These are phyloP conservation scores for Pao palembangensis DNA, from an alignment of 2,113 vertebrate species.

Conservation along the genomic window DNA sequence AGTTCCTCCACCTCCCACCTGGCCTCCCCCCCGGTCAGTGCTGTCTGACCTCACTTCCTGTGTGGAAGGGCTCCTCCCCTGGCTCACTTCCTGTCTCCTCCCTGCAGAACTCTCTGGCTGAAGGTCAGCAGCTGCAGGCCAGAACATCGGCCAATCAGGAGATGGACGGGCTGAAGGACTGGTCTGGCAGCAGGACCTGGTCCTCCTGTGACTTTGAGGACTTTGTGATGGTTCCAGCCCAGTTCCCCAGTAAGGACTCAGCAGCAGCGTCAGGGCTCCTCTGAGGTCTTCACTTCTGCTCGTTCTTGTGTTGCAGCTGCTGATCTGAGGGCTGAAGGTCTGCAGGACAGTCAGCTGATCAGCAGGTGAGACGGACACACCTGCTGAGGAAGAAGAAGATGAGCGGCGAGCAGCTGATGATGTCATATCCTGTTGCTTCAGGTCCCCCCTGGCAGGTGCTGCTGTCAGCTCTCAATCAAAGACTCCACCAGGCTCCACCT, in stretches of 20 bases:
- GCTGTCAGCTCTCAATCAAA: constrained; percentile 83
- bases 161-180: constrained; percentile 80
- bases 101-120: constrained; percentile 86
- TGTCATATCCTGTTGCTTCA: constrained; percentile 53
- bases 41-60: background rate
- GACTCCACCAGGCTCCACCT: constrained; percentile 85
- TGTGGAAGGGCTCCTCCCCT: background rate
- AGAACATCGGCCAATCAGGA: constrained; percentile 84
- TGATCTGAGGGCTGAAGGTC: constrained; percentile 83
- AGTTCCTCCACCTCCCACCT: constrained; percentile 96
- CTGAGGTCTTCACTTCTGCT: too few species aligned
- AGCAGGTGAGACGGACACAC: constrained; percentile 81
- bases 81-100: constrained; percentile 12
- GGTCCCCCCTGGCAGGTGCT: constrained; percentile 86
- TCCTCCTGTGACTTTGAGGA: constrained; percentile 95
- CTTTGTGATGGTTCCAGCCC: constrained; percentile 95
- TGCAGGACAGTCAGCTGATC: constrained; percentile 90
- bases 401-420: background rate
- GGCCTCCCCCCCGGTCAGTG: constrained; percentile 91
- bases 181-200: constrained; percentile 86
- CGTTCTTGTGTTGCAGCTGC: constrained; percentile 60
- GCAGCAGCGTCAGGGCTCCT: background rate
- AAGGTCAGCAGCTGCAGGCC: constrained; percentile 84
- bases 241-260: constrained; percentile 83
- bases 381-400: background rate